phyloP scores from a whole-genome alignment of 2,797 vertebrate species.

The Oryzias dopingdopingensis region DNA sequence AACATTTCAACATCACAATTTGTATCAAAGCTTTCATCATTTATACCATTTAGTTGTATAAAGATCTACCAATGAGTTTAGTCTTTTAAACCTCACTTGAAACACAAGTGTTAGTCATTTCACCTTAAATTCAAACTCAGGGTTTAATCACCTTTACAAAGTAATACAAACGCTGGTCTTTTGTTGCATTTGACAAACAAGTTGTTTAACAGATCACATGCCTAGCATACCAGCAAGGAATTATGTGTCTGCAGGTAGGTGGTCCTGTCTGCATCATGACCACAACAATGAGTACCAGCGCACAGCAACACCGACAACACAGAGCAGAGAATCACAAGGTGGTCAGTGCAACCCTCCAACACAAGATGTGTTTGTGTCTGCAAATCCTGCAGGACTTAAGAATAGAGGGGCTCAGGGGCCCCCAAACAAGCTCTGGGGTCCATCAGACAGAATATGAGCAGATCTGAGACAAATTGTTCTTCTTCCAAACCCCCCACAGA shows the following conservation, averaged over 20 bases:
- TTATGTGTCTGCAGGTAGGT: constrained; percentile 64
- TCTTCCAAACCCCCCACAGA: constrained; percentile 13
- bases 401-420: not conserved
- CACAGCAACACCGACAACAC: constrained; percentile 30
- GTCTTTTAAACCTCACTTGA: no score
- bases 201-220: constrained; percentile 63
- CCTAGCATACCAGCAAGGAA: constrained; percentile 58
- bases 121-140: not conserved
- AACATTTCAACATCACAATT: no score
- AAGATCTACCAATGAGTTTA: no score
- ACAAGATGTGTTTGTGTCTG: constrained; percentile 29
- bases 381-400: constrained; percentile 1
- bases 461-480: constrained; percentile 26
- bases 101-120: not conserved
- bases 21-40: no score
- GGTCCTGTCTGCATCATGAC: constrained; percentile 64
- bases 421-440: constrained; percentile 26
- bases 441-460: constrained; percentile 27
- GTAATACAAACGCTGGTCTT: constrained; percentile 14
- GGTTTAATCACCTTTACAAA: constrained; percentile 1
- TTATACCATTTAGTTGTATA: no score
- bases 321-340: constrained; percentile 13
- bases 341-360: constrained; percentile 38
- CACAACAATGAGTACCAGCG: constrained; percentile 68
- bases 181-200: constrained; percentile 14